phyloP scores from a whole-genome alignment of 1,140 invertebrate species.

The Nephila pilipes region DNA sequence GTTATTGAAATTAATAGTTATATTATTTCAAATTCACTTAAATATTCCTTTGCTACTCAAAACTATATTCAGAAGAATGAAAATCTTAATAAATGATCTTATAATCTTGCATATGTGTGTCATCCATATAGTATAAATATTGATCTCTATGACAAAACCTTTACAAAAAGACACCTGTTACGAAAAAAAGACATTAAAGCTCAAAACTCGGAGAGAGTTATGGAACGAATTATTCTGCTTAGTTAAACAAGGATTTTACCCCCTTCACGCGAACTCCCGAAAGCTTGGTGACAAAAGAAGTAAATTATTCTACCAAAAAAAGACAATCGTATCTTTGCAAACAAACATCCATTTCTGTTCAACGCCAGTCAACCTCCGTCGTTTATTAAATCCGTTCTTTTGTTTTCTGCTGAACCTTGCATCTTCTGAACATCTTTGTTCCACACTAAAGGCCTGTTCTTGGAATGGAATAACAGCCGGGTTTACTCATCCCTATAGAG shows the following conservation, averaged over 20 bases:
- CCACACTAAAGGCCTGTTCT: neutral
- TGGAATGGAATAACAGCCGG: conserved; percentile 6
- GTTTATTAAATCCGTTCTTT: conserved; percentile 45
- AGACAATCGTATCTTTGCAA: conserved; percentile 46
- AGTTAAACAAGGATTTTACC: conserved; percentile 1
- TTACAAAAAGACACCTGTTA: neutral
- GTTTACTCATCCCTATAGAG: neutral
- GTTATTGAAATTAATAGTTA: no score
- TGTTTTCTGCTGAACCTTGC: conserved; percentile 13
- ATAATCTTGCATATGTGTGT: no score
- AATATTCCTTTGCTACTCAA: no score
- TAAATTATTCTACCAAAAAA: conserved; percentile 24
- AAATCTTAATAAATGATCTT: no score
- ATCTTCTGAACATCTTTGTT: conserved; percentile 35
- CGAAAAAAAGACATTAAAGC: neutral
- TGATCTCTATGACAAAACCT: neutral
- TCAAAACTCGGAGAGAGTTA: neutral
- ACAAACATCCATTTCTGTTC: conserved; percentile 54
- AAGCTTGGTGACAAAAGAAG: conserved; percentile 22
- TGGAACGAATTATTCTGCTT: conserved; percentile 44
- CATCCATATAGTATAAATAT: no score
- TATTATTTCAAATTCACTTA: no score
- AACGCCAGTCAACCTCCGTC: neutral
- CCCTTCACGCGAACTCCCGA: neutral
- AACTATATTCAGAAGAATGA: no score